Conservation (phyloP, 2,797 vertebrate genomes). For the Oryzias sinensis region DNA sequence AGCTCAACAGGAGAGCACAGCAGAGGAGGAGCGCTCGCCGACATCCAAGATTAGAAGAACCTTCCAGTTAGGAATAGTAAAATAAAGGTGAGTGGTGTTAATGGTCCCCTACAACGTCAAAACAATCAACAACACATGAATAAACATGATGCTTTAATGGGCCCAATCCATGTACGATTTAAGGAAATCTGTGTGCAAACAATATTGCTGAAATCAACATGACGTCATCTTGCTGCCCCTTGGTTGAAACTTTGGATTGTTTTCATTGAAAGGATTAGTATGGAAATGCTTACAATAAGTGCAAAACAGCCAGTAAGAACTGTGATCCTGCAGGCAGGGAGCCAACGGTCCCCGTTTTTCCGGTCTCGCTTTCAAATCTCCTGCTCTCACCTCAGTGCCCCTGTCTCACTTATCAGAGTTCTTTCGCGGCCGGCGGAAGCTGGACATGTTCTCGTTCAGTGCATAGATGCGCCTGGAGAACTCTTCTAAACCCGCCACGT, state of each 20-base stretch:
- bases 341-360: conserved; percentile 36
- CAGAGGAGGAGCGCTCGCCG: no score
- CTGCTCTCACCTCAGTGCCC: conserved; percentile 8
- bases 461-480: conserved; percentile 97
- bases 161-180: neutral
- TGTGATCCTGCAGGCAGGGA: conserved; percentile 40
- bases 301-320: conserved; percentile 74
- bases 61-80: no score
- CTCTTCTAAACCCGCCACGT: conserved; percentile 87
- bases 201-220: conserved; percentile 18
- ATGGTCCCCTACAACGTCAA: conserved; percentile 12
- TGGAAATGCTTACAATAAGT: conserved; percentile 82
- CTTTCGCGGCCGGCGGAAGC: conserved; percentile 91
- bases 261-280: conserved; percentile 69
- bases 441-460: conserved; percentile 92
- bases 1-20: no score
- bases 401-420: conserved; percentile 90
- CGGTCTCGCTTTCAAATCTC: conserved; percentile 38
- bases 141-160: neutral
- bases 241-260: conserved; percentile 42
- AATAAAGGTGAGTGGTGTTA: neutral
- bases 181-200: conserved; percentile 10
- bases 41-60: no score
- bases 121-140: neutral
- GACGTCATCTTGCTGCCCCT: conserved; percentile 44